Base-by-base conservation (phyloP, 2,113 vertebrate genomes). In the Chaetodon auriga region DNA sequence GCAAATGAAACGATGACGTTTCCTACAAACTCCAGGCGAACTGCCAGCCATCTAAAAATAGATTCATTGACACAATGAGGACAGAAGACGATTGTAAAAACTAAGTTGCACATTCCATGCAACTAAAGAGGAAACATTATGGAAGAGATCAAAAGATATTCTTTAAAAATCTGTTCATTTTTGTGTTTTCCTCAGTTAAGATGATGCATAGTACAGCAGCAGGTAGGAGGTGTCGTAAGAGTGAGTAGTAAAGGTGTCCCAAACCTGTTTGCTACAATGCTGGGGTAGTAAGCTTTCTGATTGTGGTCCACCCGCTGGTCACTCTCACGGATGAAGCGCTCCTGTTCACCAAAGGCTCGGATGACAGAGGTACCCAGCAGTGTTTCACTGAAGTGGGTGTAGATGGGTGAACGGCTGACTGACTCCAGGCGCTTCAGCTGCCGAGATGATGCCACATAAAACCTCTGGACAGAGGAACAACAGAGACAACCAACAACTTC, bases 231-330 rank as follows among this genome's bases (percentile, higher is more conserved):
- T 23, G 16, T 5, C 7, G 12, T 30, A 6, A 49, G 11, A 49
- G 16, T 1, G 30, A 53, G 9, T 0, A 2, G 1, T 1, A 10
- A 23, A 7, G 23, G 25, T 7, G 11, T 9, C 14, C 6, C 64
- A 68, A 1, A 99, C 98, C 98, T 96, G 96, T 99, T 99, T 21
- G 98, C 97, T n/a, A 98, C 96, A 3, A 99, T 98, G 94, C 98
- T 94, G 21, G 98, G 97, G 76, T 95, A 99, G 78, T 99, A 99
- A 21, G 97, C 98, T 89, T 96, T 97, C 95, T 99, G 98, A 87
- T 99, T 99, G 85, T 97, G 95, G 73, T 99, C 98, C 85, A 99
- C 97, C 19, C 96, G 95, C 60, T 85, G 61, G 90, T 99, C 97
- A 0, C 97, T 99, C 92, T 97, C 96, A 11, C 2, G 62, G 82